phyloP scores from a whole-genome alignment of 2,113 vertebrate species.

The Australoheros scitulus region DNA sequence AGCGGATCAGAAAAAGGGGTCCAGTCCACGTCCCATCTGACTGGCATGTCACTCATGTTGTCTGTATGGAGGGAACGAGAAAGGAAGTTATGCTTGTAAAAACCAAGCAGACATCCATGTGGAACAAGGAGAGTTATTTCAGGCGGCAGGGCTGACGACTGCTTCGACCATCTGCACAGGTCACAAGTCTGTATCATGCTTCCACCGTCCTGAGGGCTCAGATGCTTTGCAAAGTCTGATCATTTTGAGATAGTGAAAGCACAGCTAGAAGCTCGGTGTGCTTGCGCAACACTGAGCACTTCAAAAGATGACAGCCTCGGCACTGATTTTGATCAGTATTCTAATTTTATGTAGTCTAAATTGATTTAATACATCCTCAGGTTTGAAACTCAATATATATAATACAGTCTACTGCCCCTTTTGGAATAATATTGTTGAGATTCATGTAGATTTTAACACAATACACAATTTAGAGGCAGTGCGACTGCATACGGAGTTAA shows the following conservation, averaged over 20 bases:
- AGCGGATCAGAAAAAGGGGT: slow-evolving; percentile 67
- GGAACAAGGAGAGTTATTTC: slow-evolving; percentile 32
- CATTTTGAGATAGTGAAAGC: background rate
- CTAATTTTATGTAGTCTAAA: background rate
- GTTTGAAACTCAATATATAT: background rate
- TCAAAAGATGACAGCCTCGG: slow-evolving; percentile 4
- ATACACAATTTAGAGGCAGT: background rate
- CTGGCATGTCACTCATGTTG: slow-evolving; percentile 36
- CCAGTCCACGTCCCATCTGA: slow-evolving; percentile 56
- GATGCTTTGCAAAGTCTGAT: slow-evolving; percentile 9
- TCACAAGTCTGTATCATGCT: slow-evolving; percentile 2
- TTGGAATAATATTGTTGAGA: background rate
- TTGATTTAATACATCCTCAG: background rate
- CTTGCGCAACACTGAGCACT: background rate
- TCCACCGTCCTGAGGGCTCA: background rate
- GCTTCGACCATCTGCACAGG: background rate
- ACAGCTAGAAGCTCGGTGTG: background rate
- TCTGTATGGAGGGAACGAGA: slow-evolving; percentile 32
- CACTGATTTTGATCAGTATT: slow-evolving; percentile 16
- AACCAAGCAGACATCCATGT: slow-evolving; percentile 29
- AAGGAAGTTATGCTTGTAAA: slow-evolving; percentile 52
- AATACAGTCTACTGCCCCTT: background rate
- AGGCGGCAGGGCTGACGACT: background rate
- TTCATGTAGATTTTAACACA: background rate
- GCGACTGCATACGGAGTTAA: background rate